Conservation (phyloP, 2,888 invertebrate species). For the Diabrotica balteata region DNA sequence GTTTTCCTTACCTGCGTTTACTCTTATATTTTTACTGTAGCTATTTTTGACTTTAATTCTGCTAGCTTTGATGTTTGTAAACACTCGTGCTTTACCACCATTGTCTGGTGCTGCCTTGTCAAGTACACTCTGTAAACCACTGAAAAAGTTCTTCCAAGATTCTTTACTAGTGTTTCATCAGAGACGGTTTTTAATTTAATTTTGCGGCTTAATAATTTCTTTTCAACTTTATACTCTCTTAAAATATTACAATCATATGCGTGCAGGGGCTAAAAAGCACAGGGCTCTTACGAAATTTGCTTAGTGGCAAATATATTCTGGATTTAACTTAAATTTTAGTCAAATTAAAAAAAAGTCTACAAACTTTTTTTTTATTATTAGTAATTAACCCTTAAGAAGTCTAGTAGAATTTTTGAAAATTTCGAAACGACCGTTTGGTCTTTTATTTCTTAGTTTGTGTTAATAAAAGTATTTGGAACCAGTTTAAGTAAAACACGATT, state of each 20-base stretch:
- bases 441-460: too few relatives aligned
- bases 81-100: conserved; percentile 3
- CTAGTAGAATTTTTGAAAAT: too few relatives aligned
- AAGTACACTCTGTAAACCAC: conserved; percentile 17
- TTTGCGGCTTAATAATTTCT: conserved; percentile 1
- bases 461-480: too few relatives aligned
- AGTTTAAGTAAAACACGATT: too few relatives aligned
- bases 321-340: too few relatives aligned
- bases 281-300: too few relatives aligned
- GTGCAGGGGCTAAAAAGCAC: background rate
- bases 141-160: conserved; percentile 12
- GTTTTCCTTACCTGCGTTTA: background rate
- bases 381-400: too few relatives aligned
- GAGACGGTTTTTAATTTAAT: conserved; percentile 5
- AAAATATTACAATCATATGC: background rate
- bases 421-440: too few relatives aligned
- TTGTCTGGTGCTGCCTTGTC: conserved; percentile 12
- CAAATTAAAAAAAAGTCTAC: too few relatives aligned
- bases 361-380: too few relatives aligned
- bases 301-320: too few relatives aligned
- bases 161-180: conserved; percentile 1
- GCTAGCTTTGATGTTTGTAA: conserved; percentile 16
- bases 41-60: conserved; percentile 5
- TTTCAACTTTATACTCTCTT: background rate
- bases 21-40: background rate